Conservation (phyloP, 2,113 vertebrate genomes). For the Pelobates fuscus region DNA sequence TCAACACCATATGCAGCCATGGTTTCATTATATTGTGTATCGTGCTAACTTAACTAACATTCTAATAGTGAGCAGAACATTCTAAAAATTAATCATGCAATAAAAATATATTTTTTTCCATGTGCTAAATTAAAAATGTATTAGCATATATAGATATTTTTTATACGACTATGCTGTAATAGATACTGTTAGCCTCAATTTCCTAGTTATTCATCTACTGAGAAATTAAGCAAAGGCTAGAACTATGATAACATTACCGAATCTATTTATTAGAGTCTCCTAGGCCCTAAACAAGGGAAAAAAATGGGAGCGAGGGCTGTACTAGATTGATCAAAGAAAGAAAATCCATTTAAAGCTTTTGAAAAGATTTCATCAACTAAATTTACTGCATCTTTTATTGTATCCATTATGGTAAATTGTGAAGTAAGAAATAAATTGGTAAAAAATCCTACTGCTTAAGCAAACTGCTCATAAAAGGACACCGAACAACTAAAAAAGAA, state of each 20-base stretch:
- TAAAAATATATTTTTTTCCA: too few relatives aligned
- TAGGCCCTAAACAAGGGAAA: conserved; percentile 7
- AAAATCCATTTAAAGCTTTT: conserved; percentile 17
- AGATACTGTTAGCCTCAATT: too few relatives aligned
- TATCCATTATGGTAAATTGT: neutral
- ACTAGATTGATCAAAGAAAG: conserved; percentile 18
- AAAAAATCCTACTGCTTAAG: too few relatives aligned
- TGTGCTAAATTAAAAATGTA: too few relatives aligned
- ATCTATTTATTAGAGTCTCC: conserved; percentile 28
- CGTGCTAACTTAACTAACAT: too few relatives aligned
- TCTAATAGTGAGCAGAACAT: too few relatives aligned
- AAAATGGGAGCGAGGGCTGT: conserved; percentile 18
- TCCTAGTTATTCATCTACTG: conserved; percentile 2
- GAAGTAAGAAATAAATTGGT: neutral
- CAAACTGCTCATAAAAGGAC: neutral
- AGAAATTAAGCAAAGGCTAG: conserved; percentile 3
- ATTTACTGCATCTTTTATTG: conserved; percentile 16
- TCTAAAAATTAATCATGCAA: too few relatives aligned
- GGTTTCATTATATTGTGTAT: too few relatives aligned
- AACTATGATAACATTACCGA: conserved; percentile 21
- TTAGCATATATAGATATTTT: too few relatives aligned
- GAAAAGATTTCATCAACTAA: conserved; percentile 25
- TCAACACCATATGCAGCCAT: too few relatives aligned
- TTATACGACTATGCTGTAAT: too few relatives aligned
- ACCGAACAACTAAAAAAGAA: neutral